Evolutionary conservation across 1,140 invertebrate genomes (phyloP).

Genomic region (Leptonema lineaticorne): DNA sequence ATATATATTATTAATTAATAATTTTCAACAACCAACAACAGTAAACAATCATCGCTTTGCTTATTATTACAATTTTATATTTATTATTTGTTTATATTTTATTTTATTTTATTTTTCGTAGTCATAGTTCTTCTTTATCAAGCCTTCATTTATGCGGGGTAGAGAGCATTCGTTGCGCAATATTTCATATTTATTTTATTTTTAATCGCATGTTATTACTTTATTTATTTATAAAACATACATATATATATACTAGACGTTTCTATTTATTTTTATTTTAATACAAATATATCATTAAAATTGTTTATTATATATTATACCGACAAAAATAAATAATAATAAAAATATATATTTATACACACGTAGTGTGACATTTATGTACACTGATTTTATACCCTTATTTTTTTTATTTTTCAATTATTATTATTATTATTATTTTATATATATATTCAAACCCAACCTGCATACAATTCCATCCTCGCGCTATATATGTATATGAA

Average conservation of each 20-base stretch:
- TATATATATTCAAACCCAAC: conserved; percentile 25
- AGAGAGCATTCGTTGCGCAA: conserved; percentile 59
- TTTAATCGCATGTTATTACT: conserved; percentile 7
- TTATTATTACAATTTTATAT: conserved; percentile 9
- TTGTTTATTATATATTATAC: no score
- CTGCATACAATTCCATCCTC: conserved; percentile 36
- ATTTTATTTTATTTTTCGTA: conserved; percentile 30
- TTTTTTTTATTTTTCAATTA: not conserved
- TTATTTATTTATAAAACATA: conserved; percentile 17
- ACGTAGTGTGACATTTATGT: conserved; percentile 18
- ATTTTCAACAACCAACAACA: not conserved
- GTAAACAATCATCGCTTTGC: conserved; percentile 33
- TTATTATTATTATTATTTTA: conserved; percentile 33
- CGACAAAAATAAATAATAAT: no score
- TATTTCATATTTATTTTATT: conserved; percentile 14
- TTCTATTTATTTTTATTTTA: conserved; percentile 22
- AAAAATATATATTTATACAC: no score
- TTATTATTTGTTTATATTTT: conserved; percentile 29
- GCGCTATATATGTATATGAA: conserved; percentile 4
- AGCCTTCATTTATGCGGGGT: conserved; percentile 60
- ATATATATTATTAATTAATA: no score
- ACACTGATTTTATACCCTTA: not conserved
- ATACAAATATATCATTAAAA: not conserved
- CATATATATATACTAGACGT: conserved; percentile 25
- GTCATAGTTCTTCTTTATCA: conserved; percentile 18